Evolutionary conservation across 2,113 vertebrate species (phyloP).

Genomic region (Cyprinodon variegatus): DNA sequence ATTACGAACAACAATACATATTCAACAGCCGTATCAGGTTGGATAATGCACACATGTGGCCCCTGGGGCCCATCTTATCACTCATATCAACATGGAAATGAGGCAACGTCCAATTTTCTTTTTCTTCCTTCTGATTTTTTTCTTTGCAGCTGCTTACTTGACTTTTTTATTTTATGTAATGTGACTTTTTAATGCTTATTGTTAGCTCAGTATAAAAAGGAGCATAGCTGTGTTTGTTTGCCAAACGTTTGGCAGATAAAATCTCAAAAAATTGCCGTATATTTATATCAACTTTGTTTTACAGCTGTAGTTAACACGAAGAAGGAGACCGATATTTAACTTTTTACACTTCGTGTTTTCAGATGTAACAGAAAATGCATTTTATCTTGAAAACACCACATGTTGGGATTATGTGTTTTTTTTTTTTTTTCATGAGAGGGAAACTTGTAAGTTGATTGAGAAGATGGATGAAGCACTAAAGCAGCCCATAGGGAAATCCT

Average conservation of each 20-base stretch:
- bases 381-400: background rate
- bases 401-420: background rate
- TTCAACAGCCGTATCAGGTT: slow-evolving; percentile 53
- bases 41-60: slow-evolving; percentile 43
- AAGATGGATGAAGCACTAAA: no score
- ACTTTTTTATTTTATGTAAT: background rate
- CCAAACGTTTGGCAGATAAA: background rate
- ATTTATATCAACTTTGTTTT: background rate
- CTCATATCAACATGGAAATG: slow-evolving; percentile 43
- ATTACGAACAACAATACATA: slow-evolving; percentile 69
- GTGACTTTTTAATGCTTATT: no score
- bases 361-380: background rate
- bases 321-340: background rate
- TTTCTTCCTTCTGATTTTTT: slow-evolving; percentile 14
- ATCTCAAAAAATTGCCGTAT: background rate
- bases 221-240: background rate
- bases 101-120: slow-evolving; percentile 9
- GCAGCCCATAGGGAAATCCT: no score
- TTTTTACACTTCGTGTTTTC: no score
- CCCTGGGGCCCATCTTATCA: slow-evolving; percentile 38
- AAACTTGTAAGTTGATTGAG: background rate
- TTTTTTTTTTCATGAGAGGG: no score
- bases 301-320: background rate
- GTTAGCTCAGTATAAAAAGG: no score
- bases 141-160: background rate